Percentiles rank a stretch among this genome's conserved stretches.
Conservation (phyloP, 2,888 invertebrate genomes). For the Tethea ocularis region DNA sequence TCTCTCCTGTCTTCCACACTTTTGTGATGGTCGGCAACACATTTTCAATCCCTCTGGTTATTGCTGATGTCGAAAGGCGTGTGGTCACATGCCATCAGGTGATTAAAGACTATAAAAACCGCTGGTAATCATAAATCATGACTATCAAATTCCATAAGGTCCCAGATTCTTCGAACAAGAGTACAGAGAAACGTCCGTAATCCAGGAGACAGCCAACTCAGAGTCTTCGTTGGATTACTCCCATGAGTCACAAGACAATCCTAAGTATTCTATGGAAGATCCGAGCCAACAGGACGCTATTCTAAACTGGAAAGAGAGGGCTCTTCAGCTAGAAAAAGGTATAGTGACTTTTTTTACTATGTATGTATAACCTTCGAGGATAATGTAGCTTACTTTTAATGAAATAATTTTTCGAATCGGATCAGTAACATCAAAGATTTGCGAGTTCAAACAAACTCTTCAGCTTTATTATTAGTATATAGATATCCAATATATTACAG, state of each 20-base stretch:
- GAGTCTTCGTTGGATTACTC: conserved; percentile 74
- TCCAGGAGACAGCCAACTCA: conserved; percentile 62
- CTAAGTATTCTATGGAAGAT: conserved; percentile 55
- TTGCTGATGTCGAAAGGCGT: too few relatives aligned
- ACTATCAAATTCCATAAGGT: conserved; percentile 34
- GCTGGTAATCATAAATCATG: not conserved
- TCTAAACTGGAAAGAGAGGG: conserved; percentile 83
- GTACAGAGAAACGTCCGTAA: conserved; percentile 52
- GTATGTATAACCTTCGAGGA: too few relatives aligned
- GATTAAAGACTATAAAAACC: too few relatives aligned
- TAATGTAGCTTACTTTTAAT: too few relatives aligned
- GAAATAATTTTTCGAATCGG: too few relatives aligned
- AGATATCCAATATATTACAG: conserved; percentile 75
- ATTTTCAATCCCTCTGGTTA: too few relatives aligned
- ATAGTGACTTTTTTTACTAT: not conserved
- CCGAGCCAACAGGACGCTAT: conserved; percentile 52
- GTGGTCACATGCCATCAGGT: too few relatives aligned
- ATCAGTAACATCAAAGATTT: too few relatives aligned
- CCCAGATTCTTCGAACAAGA: conserved; percentile 70
- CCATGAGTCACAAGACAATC: conserved; percentile 66
- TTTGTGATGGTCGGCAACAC: too few relatives aligned
- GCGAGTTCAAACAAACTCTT: too few relatives aligned
- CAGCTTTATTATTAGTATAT: too few relatives aligned
- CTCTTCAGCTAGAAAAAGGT: conserved; percentile 86
- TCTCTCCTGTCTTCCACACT: too few relatives aligned